A percentile compares a stretch with the other conserved stretches of the same genome.
These are phyloP conservation scores for Lasioglossum vierecki DNA, from an alignment of 2,888 invertebrate genomes.

Conservation along the genomic window DNA sequence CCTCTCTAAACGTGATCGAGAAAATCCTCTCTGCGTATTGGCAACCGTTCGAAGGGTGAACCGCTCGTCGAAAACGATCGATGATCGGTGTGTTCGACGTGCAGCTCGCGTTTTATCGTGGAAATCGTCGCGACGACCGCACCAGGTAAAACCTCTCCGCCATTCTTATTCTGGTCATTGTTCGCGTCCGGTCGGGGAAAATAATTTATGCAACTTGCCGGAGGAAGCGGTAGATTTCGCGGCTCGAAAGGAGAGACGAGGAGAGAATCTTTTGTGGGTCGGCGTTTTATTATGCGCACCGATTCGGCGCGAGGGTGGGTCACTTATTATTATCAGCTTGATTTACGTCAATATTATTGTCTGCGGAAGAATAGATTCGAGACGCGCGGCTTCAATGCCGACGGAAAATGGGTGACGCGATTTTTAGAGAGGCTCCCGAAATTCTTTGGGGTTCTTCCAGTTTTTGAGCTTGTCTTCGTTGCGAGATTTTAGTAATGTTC, in stretches of 20 bases:
- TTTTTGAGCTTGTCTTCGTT: neutral
- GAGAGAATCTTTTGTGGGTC: constrained; percentile 14
- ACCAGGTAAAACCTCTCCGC: constrained; percentile 58
- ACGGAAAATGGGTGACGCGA: neutral
- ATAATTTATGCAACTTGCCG: constrained; percentile 58
- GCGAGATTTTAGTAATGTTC: neutral
- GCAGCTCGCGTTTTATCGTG: constrained; percentile 51
- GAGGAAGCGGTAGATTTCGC: constrained; percentile 58
- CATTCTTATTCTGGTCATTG: constrained; percentile 48
- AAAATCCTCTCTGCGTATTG: constrained; percentile 5
- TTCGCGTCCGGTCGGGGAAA: constrained; percentile 45
- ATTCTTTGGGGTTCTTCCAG: neutral
- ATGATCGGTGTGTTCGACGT: constrained; percentile 48
- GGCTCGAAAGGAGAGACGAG: constrained; percentile 5
- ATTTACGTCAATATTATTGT: constrained; percentile 11
- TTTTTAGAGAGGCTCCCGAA: neutral
- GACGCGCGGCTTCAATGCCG: neutral
- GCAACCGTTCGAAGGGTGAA: neutral
- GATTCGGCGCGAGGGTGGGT: constrained; percentile 1
- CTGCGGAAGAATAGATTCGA: neutral
- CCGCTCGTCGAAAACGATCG: constrained; percentile 23
- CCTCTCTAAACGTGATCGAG: neutral
- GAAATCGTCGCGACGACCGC: constrained; percentile 51
- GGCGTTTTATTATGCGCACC: constrained; percentile 17
- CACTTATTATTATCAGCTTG: constrained; percentile 9